phyloP scores from a whole-genome alignment of 2,797 vertebrate species.

The Cichlasoma orientale region DNA sequence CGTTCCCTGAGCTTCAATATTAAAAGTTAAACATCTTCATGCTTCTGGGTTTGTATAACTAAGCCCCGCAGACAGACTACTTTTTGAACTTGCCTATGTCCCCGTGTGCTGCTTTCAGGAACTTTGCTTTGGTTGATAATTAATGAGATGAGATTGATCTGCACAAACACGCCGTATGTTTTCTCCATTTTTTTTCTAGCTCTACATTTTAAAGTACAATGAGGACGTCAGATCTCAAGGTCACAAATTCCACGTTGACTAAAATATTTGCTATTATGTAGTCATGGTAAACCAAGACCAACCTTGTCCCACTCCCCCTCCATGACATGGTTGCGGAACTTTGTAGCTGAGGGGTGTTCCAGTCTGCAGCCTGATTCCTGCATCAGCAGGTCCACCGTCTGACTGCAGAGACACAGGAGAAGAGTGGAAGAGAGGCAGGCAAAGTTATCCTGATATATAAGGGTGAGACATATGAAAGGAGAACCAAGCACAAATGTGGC shows the following conservation, averaged over 20 bases:
- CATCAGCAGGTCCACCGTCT: conserved; percentile 99
- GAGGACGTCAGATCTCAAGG: not conserved
- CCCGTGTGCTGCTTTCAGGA: not conserved
- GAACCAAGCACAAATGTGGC: not conserved
- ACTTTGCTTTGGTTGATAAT: not conserved
- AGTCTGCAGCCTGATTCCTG: conserved; percentile 99
- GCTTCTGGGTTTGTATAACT: not conserved
- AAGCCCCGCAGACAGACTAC: not conserved
- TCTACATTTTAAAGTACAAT: not conserved
- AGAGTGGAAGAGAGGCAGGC: conserved; percentile 14
- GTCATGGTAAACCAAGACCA: conserved; percentile 51
- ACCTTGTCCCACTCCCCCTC: conserved; percentile 99
- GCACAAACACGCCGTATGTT: not conserved
- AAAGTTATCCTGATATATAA: conserved; percentile 35
- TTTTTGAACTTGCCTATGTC: not conserved
- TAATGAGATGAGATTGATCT: not conserved
- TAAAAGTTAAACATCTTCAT: not conserved
- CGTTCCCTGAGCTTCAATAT: not conserved
- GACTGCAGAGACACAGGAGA: conserved; percentile 83
- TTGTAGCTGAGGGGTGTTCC: conserved; percentile 98
- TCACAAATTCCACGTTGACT: not conserved
- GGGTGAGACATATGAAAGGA: conserved; percentile 23
- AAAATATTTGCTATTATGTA: conserved; percentile 6
- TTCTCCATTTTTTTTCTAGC: not conserved
- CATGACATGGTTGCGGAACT: conserved; percentile 99